Evolutionary conservation across 2,888 invertebrate species (phyloP), one percentile per base, ranked within the genome.

Genomic region (Troides helena): DNA sequence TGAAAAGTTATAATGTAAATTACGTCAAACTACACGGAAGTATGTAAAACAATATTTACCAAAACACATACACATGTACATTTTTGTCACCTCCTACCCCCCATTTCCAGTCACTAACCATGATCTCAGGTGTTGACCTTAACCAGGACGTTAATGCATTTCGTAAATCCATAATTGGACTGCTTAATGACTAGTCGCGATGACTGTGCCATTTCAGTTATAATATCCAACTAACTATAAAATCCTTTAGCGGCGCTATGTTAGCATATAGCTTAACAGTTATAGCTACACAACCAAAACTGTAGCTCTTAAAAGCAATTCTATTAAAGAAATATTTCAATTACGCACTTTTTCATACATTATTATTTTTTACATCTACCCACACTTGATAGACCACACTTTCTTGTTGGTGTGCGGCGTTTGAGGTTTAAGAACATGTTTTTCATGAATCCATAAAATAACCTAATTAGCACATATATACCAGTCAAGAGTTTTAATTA

Each of bases 71-170:
- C 25, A 43, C 39, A 70, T 65, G 62, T 65, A 67, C 63, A 64
- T 43, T 56, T 69, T 64, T 60, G 21, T 43, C 65, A 50, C 58
- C 56, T 14, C 3, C n/a, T 57, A 21, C 21, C 56, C 23, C n/a
- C n/a, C 23, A 60, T 63, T 59, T 53, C 62, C 69, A 69, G 68
- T 69, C 69, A 84, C 85, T 83, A 80, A 83, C 81, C 84, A 81
- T 90, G 91, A 91, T 91, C 91, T 92, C 91, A 91, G 88, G 88
- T 88, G 86, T 86, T 85, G 84, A 53, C 87, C 84, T 85, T 85
- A 81, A 81, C 81, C 84, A 79, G 89, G 89, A 88, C 88, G 86
- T 86, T 85, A 81, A 82, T 83, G 85, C 87, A 87, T 88, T 86
- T 84, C 78, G 23, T 78, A 78, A 75, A 76, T 71, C 60, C 30